Conservation (phyloP, 2,797 vertebrate genomes). For the Tarsius wallacei region DNA sequence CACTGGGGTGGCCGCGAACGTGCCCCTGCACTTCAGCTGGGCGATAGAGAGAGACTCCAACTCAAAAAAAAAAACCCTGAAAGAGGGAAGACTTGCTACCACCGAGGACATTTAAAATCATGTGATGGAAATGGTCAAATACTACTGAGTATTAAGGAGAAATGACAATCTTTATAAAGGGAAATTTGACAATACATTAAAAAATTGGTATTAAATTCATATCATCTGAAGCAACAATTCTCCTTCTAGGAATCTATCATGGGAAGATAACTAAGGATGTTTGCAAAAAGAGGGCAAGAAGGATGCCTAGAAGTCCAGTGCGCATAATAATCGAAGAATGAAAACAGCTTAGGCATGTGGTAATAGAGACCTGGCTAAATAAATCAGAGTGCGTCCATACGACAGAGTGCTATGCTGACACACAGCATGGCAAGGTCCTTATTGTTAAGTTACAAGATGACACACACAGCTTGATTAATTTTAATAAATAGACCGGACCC, state of each 20-base stretch:
- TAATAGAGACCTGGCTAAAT: not conserved
- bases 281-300: conserved; percentile 13
- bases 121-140: not conserved
- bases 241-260: not conserved
- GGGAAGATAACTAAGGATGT: not conserved
- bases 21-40: not conserved
- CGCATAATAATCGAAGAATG: not conserved
- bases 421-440: too few relatives aligned
- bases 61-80: not conserved
- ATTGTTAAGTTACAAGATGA: conserved; percentile 29
- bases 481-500: too few relatives aligned
- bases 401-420: not conserved
- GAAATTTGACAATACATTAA: conserved; percentile 34
- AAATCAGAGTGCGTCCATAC: not conserved
- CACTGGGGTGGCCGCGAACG: not conserved
- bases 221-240: not conserved
- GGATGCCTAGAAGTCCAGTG: not conserved
- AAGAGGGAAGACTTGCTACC: not conserved
- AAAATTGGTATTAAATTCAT: not conserved
- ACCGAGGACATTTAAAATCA: conserved; percentile 30
- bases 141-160: not conserved
- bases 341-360: not conserved
- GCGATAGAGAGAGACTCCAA: too few relatives aligned
- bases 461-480: not conserved
- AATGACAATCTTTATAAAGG: not conserved